These are phyloP conservation scores for Cecropterus lyciades DNA, from an alignment of 1,140 invertebrate species.

Conservation along the genomic window DNA sequence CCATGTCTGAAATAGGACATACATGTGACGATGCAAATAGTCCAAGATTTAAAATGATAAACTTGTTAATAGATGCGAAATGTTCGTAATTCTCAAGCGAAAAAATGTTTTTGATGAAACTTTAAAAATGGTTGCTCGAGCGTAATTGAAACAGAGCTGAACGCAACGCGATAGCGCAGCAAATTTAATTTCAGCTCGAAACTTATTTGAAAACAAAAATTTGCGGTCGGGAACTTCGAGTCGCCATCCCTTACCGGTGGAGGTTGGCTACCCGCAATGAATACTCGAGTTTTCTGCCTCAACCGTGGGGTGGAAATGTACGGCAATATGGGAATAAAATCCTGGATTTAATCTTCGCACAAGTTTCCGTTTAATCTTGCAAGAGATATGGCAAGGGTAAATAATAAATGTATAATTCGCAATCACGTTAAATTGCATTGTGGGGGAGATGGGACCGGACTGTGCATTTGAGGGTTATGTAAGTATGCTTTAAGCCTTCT, in stretches of 20 bases:
- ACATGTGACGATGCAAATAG: neutral
- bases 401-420: slow-evolving; percentile 74
- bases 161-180: slow-evolving; percentile 36
- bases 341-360: slow-evolving; percentile 75
- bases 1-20: neutral
- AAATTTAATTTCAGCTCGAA: slow-evolving; percentile 37
- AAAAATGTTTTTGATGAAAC: slow-evolving; percentile 30
- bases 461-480: slow-evolving; percentile 46
- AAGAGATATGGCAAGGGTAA: slow-evolving; percentile 66
- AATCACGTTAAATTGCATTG: slow-evolving; percentile 68
- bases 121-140: slow-evolving; percentile 30
- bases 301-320: slow-evolving; percentile 71
- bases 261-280: slow-evolving; percentile 62
- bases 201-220: slow-evolving; percentile 39
- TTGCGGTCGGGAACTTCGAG: slow-evolving; percentile 34
- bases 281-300: slow-evolving; percentile 73
- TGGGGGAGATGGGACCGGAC: slow-evolving; percentile 49
- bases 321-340: slow-evolving; percentile 77
- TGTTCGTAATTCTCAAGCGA: slow-evolving; percentile 6
- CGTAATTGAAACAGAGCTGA: slow-evolving; percentile 38
- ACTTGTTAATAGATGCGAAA: slow-evolving; percentile 23
- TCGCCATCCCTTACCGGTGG: slow-evolving; percentile 53
- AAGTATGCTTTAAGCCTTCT: slow-evolving; percentile 35
- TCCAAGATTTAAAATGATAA: slow-evolving; percentile 1
- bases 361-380: slow-evolving; percentile 76